Conservation (phyloP, 2,113 vertebrate genomes). For the Leptosomus discolor region DNA sequence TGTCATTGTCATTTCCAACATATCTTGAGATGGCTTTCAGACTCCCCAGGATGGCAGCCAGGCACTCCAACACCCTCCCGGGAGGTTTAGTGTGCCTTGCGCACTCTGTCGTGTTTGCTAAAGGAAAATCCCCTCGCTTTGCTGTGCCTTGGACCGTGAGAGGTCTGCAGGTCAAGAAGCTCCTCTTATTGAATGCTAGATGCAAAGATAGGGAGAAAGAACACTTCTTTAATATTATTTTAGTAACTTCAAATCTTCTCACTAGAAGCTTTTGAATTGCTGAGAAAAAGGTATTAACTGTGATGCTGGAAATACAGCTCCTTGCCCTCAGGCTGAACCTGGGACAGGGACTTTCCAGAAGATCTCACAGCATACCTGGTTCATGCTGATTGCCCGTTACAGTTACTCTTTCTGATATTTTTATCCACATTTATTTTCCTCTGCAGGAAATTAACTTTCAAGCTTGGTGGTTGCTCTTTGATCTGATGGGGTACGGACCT, state of each 20-base stretch:
- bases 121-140: background rate
- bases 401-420: background rate
- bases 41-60: background rate
- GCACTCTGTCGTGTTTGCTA: rapidly evolving
- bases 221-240: background rate
- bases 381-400: background rate
- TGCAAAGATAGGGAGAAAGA: background rate
- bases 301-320: background rate
- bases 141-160: background rate
- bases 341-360: background rate
- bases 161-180: background rate
- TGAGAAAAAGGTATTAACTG: background rate
- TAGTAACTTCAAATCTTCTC: background rate
- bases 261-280: background rate
- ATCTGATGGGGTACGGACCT: background rate
- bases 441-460: background rate
- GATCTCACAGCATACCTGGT: background rate
- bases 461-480: background rate
- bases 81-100: background rate
- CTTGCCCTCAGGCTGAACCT: background rate
- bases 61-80: background rate
- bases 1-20: background rate
- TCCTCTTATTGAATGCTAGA: background rate
- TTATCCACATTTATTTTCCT: background rate
- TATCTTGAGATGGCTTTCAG: background rate